Evolutionary conservation across 2,113 vertebrate genomes (phyloP).

Genomic region (Calypte anna): DNA sequence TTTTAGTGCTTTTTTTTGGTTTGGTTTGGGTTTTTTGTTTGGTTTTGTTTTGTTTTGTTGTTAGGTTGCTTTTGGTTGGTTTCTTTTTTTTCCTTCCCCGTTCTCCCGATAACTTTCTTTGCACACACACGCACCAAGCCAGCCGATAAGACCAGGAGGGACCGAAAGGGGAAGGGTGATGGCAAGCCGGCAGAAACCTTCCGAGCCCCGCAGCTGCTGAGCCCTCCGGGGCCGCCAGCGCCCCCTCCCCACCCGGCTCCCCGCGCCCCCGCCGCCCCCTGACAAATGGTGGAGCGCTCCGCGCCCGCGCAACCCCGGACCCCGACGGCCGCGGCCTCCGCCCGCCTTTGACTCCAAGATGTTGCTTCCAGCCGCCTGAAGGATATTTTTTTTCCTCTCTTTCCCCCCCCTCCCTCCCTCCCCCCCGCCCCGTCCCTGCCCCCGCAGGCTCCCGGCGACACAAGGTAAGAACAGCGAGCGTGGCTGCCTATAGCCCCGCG

Average conservation of each 20-base stretch:
- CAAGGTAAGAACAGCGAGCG: slow-evolving; percentile 47
- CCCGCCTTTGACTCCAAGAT: not conserved
- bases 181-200: slow-evolving; percentile 31
- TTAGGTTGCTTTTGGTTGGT: too few species aligned
- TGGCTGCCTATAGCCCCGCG: not conserved
- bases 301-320: slow-evolving; percentile 34
- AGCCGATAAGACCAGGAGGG: slow-evolving; percentile 74
- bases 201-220: not conserved
- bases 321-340: slow-evolving; percentile 33
- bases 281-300: slow-evolving; percentile 33
- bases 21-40: not conserved
- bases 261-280: slow-evolving; percentile 1
- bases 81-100: not conserved
- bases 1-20: not conserved
- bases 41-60: too few species aligned
- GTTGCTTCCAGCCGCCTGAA: slow-evolving; percentile 49
- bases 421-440: not conserved
- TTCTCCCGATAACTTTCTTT: slow-evolving; percentile 62
- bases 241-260: not conserved
- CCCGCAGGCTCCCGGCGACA: not conserved
- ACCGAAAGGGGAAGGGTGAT: slow-evolving; percentile 75
- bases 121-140: slow-evolving; percentile 3
- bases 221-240: not conserved
- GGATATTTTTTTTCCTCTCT: not conserved
- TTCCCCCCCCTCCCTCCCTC: not conserved